Evolutionary conservation across 2,113 vertebrate species (phyloP).

Genomic region (Nesospiza acunhae): DNA sequence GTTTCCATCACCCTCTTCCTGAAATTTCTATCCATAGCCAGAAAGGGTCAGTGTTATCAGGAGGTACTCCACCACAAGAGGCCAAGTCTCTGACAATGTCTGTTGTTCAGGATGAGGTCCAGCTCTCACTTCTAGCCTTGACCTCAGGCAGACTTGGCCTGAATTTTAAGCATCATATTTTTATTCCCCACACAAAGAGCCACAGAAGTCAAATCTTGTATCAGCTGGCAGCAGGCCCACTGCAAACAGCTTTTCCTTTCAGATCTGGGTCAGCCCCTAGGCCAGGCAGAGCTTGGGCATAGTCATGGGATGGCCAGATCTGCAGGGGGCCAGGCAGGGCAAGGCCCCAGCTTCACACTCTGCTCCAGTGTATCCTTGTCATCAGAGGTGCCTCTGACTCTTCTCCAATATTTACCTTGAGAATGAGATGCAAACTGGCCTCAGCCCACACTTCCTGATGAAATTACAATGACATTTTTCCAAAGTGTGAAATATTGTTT

Average conservation of each 20-base stretch:
- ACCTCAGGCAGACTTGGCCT: background rate
- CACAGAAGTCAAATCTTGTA: background rate
- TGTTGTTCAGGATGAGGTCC: background rate
- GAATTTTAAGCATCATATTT: background rate
- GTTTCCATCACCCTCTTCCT: background rate
- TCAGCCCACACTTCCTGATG: background rate
- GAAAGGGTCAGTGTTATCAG: background rate
- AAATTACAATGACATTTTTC: background rate
- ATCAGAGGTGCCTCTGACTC: background rate
- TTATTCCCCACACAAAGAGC: background rate
- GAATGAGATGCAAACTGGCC: background rate
- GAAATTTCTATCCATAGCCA: background rate
- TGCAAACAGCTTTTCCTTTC: background rate
- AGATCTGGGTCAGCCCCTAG: background rate
- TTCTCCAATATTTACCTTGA: background rate
- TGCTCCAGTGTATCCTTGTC: background rate
- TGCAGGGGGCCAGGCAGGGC: background rate
- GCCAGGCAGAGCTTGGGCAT: background rate
- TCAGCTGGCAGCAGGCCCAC: background rate
- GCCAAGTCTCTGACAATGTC: background rate
- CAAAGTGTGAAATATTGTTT: background rate
- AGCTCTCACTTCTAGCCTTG: background rate
- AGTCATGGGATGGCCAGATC: background rate
- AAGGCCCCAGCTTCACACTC: rapidly evolving
- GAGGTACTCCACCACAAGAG: background rate